A percentile compares a stretch with the other conserved stretches of the same genome.
Conservation (phyloP, 2,113 vertebrate genomes). For the Desmodus rotundus region DNA sequence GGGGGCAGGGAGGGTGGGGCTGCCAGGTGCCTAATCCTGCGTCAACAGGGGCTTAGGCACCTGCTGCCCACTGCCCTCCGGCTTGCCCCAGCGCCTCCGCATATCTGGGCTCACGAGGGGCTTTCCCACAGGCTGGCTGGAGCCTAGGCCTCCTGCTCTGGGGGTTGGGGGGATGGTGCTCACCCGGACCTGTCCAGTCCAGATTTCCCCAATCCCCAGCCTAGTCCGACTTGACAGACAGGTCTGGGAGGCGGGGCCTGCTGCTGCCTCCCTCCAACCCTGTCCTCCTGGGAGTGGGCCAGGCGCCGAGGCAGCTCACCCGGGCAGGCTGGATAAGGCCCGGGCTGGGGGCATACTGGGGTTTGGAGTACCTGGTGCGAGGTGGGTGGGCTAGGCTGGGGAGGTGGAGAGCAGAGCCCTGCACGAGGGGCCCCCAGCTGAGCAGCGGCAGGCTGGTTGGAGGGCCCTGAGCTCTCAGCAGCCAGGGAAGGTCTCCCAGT, state of each 20-base stretch:
- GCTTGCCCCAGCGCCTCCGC: not conserved
- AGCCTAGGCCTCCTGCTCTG: not conserved
- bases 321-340: too few species aligned
- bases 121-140: not conserved
- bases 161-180: too few species aligned
- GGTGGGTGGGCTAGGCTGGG: not conserved
- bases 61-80: not conserved
- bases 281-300: not conserved
- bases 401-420: not conserved
- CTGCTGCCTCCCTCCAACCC: not conserved
- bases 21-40: not conserved
- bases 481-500: rapidly evolving
- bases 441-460: not conserved
- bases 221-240: not conserved
- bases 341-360: not conserved
- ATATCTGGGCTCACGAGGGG: not conserved
- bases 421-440: not conserved
- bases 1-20: not conserved
- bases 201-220: too few species aligned
- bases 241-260: not conserved
- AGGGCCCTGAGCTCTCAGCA: rapidly evolving
- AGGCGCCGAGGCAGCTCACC: rapidly evolving
- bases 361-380: not conserved
- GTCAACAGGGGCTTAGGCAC: constrained; percentile 36
- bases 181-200: rapidly evolving